Base-by-base conservation (phyloP, 1,140 invertebrate genomes). In the Solenopsis invicta region DNA sequence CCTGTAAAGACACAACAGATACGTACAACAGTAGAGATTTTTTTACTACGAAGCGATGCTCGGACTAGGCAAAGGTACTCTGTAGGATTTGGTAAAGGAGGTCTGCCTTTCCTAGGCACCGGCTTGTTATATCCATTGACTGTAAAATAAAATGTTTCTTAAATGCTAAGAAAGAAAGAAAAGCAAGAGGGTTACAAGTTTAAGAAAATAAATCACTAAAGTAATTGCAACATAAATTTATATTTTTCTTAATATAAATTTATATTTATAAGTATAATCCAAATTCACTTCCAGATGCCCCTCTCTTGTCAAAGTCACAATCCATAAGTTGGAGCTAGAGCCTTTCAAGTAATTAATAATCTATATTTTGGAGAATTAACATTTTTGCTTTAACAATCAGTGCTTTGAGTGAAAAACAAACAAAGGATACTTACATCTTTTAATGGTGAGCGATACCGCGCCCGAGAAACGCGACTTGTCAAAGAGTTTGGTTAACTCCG, bases 121-220 rank as follows among this genome's bases (percentile, higher is more conserved):
- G 97, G 97, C 94, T 97, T 97, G 88, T 96, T 96, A 64, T 96
- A 93, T 62, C 98, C 98, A 97, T 98, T 97, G 96, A 97, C 97
- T 98, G 64, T 98, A 61, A 75, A 84, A 56, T 67, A 84, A 64
- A 74, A 59, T 37, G 3, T 54, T 61, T 37, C 29, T 48, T 34
- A 72, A 54, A 3, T 74, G 54, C 67, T 37, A 34, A 72, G 45
- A 50, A 4, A 62, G 24, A 54, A 16, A 41, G 41, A 41, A 41
- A 8, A 4, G 41, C 4, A 41, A 41, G 41, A 41, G 29, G 2
- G 2, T 29, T 2, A 29, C 29, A 29, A 29, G 8, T 41, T 41
- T 41, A 41, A 41, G 41, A 41, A 41, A 4, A 41, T 8, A 41
- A 41, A 8, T 41, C 5, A 41, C 8, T 6, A 41, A 41, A 41